Evolutionary conservation across 2,888 invertebrate genomes (phyloP).

Genomic region (Sthenelais limicola): DNA sequence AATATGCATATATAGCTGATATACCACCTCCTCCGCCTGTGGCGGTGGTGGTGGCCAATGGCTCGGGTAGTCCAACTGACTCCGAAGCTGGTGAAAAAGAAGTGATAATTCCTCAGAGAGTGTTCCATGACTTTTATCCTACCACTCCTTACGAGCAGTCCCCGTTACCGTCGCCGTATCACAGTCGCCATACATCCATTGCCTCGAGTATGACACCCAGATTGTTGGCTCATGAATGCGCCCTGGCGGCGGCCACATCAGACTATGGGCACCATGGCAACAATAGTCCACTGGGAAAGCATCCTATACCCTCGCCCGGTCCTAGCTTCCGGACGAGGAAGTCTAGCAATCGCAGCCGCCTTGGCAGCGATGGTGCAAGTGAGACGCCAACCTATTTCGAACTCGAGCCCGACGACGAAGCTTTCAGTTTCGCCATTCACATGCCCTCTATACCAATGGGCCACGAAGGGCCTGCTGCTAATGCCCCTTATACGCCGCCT

Average conservation of each 20-base stretch:
- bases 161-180: conserved; percentile 5
- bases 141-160: conserved; percentile 31
- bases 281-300: neutral
- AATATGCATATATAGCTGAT: conserved; percentile 41
- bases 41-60: neutral
- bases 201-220: neutral
- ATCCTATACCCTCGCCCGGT: too few relatives aligned
- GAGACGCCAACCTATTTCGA: conserved; percentile 41
- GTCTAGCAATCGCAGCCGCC: neutral
- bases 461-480: neutral
- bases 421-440: conserved; percentile 27
- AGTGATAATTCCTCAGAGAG: neutral
- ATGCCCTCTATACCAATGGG: conserved; percentile 7
- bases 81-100: conserved; percentile 17
- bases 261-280: conserved; percentile 6
- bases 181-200: neutral
- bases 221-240: conserved; percentile 35
- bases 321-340: neutral
- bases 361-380: conserved; percentile 16
- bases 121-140: conserved; percentile 31
- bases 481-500: neutral
- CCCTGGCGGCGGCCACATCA: conserved; percentile 15
- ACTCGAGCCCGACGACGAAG: conserved; percentile 36
- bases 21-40: conserved; percentile 31
- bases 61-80: neutral